These are phyloP conservation scores for Synchiropus splendidus DNA, from an alignment of 2,113 vertebrate species.

Conservation along the genomic window DNA sequence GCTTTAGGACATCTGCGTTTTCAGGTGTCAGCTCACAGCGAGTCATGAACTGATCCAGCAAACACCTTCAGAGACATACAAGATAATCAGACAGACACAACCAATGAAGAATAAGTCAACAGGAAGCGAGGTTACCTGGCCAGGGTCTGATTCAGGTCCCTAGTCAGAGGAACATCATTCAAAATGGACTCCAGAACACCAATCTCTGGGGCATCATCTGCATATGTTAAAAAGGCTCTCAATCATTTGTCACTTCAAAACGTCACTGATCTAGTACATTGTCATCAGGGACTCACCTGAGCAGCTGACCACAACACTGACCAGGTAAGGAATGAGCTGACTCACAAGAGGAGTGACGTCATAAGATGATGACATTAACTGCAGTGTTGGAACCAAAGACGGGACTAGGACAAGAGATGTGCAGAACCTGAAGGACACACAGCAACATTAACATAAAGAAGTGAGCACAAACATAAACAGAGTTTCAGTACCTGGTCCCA, in stretches of 20 bases:
- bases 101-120: no score
- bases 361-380: constrained; percentile 66
- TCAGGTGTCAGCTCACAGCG: constrained; percentile 43
- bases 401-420: constrained; percentile 64
- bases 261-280: neutral
- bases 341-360: constrained; percentile 76
- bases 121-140: constrained; percentile 63
- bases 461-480: neutral
- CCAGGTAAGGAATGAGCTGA: constrained; percentile 81
- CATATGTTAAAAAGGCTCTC: no score
- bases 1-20: constrained; percentile 56
- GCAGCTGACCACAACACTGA: constrained; percentile 40
- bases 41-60: constrained; percentile 78
- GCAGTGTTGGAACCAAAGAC: constrained; percentile 64
- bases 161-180: constrained; percentile 66
- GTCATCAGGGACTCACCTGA: constrained; percentile 37
- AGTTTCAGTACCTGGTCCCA: constrained; percentile 70
- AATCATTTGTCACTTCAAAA: neutral
- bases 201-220: constrained; percentile 41
- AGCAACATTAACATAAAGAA: neutral
- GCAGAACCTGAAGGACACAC: constrained; percentile 62
- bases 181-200: constrained; percentile 69
- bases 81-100: no score
- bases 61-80: constrained; percentile 31
- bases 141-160: constrained; percentile 65